phyloP scores from a whole-genome alignment of 2,113 vertebrate species.

The Phaethon lepturus region DNA sequence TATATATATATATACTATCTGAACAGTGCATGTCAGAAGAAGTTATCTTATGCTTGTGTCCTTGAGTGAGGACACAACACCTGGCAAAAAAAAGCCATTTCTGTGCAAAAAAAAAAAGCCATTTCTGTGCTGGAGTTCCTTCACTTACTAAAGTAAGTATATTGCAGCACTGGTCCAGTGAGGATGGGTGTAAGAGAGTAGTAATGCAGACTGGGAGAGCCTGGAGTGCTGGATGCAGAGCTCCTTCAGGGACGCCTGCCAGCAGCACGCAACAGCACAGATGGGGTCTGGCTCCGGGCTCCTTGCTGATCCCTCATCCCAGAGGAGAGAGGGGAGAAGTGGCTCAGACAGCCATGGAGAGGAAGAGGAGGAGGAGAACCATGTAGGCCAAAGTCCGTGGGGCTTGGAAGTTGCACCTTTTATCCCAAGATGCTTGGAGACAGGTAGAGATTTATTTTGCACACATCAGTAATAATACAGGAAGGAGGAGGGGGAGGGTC shows the following conservation, averaged over 20 bases:
- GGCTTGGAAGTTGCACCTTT: neutral
- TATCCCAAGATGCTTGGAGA: neutral
- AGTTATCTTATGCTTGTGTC: neutral
- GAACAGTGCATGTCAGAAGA: neutral
- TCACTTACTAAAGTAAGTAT: neutral
- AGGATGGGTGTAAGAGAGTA: neutral
- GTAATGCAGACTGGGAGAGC: neutral
- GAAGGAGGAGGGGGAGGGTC: neutral
- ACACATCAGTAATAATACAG: accelerated
- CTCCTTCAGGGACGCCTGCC: neutral
- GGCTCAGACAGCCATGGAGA: accelerated
- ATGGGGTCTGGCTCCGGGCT: accelerated
- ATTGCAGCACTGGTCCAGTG: neutral
- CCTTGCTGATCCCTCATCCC: neutral
- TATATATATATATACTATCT: too few relatives aligned
- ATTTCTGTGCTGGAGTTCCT: neutral
- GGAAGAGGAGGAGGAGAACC: neutral
- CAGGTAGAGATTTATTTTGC: neutral
- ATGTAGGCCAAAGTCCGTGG: neutral
- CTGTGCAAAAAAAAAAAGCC: neutral
- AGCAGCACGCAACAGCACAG: neutral
- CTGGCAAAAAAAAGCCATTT: neutral
- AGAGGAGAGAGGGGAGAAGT: neutral
- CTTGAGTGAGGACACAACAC: neutral
- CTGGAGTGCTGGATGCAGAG: neutral